Evolutionary conservation across 2,888 invertebrate species (phyloP), one percentile per base, ranked within the genome.

Genomic region (Elegia similella): DNA sequence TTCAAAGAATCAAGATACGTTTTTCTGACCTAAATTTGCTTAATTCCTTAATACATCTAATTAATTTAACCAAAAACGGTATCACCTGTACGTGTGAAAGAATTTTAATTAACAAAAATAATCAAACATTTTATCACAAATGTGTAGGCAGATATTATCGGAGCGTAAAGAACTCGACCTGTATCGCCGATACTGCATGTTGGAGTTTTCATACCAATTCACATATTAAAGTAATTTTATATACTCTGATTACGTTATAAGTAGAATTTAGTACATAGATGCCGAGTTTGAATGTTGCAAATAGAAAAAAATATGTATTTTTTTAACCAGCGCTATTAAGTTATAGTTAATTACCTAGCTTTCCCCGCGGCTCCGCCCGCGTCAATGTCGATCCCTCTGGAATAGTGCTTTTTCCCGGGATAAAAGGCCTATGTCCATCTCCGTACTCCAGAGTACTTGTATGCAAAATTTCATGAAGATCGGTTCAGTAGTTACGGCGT

Each of bases 71-170:
- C 32, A 23, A 30, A 32, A 50, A 16, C 48, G 16, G 48, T 50
- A 50, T 50, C 50, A 48, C 12, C 34, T 7, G 50, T 50, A 50
- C 50, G 50, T 50, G 50, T 50, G 50, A 50, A 50, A 50, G 50
- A 50, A 50, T 50, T 50, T 50, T 50, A 50, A 50, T 50, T 34
- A 50, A 50, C 17, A 34, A 15, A 50, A 50, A 34, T 50, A 50
- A 50, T 50, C 50, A 34, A 48, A 34, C 12, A 50, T 50, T 50
- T 50, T 38, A 50, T 50, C 50, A 48, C 47, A 50, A 50, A 50
- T 50, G 50, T 50, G 50, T 50, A 50, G 50, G 50, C 17, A 17
- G 50, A 50, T 50, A 15, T 50, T 50, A 50, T 50, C 50, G 50
- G 50, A 34, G 34, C 50, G 17, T 50, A 15, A 38, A 38, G 32